Evolutionary conservation across 2,113 vertebrate genomes (phyloP).

Genomic region (Lontra canadensis): DNA sequence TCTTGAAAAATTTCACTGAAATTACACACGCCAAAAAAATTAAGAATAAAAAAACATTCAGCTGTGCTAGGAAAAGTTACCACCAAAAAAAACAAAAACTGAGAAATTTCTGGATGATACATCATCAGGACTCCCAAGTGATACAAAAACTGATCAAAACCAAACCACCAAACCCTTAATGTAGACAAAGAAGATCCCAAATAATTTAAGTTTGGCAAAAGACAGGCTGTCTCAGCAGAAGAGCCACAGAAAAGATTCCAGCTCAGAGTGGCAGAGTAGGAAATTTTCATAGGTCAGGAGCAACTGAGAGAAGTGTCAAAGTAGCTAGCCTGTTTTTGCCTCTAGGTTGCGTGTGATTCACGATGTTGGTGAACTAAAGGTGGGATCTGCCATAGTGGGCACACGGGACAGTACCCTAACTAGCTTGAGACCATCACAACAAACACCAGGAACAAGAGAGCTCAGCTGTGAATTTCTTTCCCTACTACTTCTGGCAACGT

Average conservation of each 20-base stretch:
- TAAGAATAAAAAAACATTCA: neutral
- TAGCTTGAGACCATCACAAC: neutral
- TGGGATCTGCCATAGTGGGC: neutral
- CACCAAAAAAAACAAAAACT: neutral
- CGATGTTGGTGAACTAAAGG: neutral
- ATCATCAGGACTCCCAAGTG: neutral
- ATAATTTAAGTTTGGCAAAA: slow-evolving; percentile 1
- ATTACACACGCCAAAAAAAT: neutral
- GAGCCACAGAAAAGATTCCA: neutral
- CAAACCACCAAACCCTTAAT: neutral
- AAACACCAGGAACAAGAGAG: neutral
- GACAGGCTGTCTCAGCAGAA: neutral
- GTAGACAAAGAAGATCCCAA: neutral
- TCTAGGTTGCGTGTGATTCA: neutral
- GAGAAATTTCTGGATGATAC: neutral
- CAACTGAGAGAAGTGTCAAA: neutral
- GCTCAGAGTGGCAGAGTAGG: neutral
- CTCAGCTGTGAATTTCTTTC: neutral
- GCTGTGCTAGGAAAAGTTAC: neutral
- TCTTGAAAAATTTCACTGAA: slow-evolving; percentile 18
- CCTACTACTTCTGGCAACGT: neutral
- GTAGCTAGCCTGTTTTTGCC: neutral
- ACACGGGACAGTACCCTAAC: neutral
- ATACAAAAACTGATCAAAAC: neutral
- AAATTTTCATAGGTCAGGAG: neutral